Conservation (phyloP, 53 echinoderm and acorn worm genomes). For the Astropecten irregularis region DNA sequence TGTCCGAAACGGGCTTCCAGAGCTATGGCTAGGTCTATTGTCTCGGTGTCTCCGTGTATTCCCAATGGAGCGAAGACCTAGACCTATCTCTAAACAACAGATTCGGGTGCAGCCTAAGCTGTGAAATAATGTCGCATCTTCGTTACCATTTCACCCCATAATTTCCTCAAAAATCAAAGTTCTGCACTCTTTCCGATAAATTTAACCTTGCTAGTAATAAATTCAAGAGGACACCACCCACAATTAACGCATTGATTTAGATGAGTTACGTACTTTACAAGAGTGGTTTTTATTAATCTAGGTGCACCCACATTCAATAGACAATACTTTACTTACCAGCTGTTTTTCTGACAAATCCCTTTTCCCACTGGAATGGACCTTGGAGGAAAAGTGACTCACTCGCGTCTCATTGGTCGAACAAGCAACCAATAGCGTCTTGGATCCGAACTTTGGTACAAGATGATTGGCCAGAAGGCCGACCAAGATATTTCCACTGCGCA, state of each 20-base stretch:
- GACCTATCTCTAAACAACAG: too few relatives aligned
- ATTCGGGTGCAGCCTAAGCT: too few relatives aligned
- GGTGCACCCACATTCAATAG: background rate
- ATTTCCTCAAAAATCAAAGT: too few relatives aligned
- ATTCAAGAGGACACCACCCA: background rate
- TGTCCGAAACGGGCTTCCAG: too few relatives aligned
- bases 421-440: background rate
- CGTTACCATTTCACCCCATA: too few relatives aligned
- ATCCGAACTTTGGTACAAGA: background rate
- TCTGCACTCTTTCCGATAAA: background rate
- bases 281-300: background rate
- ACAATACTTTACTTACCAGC: background rate
- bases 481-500: background rate
- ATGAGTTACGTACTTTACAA: background rate
- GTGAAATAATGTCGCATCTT: too few relatives aligned
- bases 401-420: constrained; percentile 1
- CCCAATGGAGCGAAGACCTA: too few relatives aligned
- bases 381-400: background rate
- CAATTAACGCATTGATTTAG: background rate
- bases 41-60: too few relatives aligned
- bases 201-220: background rate
- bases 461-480: constrained; percentile 6
- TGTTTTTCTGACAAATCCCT: constrained; percentile 24
- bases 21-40: too few relatives aligned
- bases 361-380: background rate